Evolutionary conservation across 2,113 vertebrate species (phyloP).

Genomic region (Rhinoderma darwinii): DNA sequence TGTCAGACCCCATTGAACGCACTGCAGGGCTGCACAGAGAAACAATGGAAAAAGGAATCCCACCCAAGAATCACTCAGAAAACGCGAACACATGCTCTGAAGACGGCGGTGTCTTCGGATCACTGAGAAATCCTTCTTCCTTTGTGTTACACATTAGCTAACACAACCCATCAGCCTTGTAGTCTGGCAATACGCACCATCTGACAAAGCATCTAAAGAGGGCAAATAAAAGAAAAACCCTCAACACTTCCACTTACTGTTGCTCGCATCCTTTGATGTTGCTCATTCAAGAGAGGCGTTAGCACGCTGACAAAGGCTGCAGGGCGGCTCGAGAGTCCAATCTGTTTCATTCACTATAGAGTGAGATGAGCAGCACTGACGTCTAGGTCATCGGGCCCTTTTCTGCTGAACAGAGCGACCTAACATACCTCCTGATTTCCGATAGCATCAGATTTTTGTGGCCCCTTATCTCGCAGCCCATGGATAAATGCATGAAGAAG

Average conservation of each 20-base stretch:
- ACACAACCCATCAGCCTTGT: slow-evolving; percentile 60
- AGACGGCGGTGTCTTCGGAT: neutral
- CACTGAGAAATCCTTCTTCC: slow-evolving; percentile 16
- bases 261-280: slow-evolving; percentile 84
- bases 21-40: slow-evolving; percentile 44
- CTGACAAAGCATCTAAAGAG: slow-evolving; percentile 57
- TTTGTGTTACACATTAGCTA: slow-evolving; percentile 48
- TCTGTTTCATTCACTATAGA: slow-evolving; percentile 70
- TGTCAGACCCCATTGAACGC: slow-evolving; percentile 36
- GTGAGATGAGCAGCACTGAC: slow-evolving; percentile 65
- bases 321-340: slow-evolving; percentile 68
- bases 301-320: slow-evolving; percentile 72
- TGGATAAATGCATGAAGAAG: slow-evolving; percentile 61
- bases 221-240: slow-evolving; percentile 61
- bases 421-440: slow-evolving; percentile 57
- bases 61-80: slow-evolving; percentile 29
- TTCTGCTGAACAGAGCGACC: slow-evolving; percentile 62
- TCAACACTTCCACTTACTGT: slow-evolving; percentile 83
- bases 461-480: slow-evolving; percentile 58
- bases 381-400: slow-evolving; percentile 61
- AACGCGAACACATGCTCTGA: slow-evolving; percentile 16
- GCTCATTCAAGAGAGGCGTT: slow-evolving; percentile 83
- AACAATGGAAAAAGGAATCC: slow-evolving; percentile 38
- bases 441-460: slow-evolving; percentile 58
- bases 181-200: slow-evolving; percentile 65